Base-by-base conservation (phyloP, 37 sponge, comb jelly and placozoan species). In the Aphrocallistes beatrix region DNA sequence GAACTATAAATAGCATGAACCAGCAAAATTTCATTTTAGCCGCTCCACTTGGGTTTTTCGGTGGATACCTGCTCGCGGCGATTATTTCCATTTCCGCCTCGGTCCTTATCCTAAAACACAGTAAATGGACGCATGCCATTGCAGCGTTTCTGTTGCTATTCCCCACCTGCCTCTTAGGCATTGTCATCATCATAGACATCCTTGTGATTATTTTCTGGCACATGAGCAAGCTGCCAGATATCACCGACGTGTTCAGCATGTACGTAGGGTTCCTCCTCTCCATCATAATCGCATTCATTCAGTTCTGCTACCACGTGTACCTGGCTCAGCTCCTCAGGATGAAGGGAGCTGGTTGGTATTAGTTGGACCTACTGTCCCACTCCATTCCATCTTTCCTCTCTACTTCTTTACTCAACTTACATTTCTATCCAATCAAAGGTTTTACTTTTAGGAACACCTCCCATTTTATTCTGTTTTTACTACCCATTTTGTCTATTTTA, bases 331-430 rank as follows among this genome's bases (percentile, higher is more conserved):
- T 60, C 1, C 34, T 60, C 32, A 60, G 75, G 21, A 60, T 60
- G 75, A 60, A 60, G 75, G 75, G 75, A 3, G 75, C 75, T 6
- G 75, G 75, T 3, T 60, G 75, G 75, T 60, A 60, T 30, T 60
- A 60, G n/a, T n/a, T n/a, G n/a, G n/a, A n/a, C n/a, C n/a, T n/a
- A n/a, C n/a, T n/a, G n/a, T n/a, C n/a, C n/a, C n/a, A n/a, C n/a
- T n/a, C n/a, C n/a, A n/a, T n/a, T n/a, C n/a, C n/a, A n/a, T n/a
- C n/a, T n/a, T n/a, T n/a, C n/a, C n/a, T n/a, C n/a, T n/a, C n/a
- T n/a, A n/a, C n/a, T n/a, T n/a, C n/a, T n/a, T n/a, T n/a, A n/a
- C n/a, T n/a, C n/a, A n/a, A n/a, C n/a, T n/a, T n/a, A n/a, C n/a
- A n/a, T n/a, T n/a, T n/a, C n/a, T n/a, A n/a, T n/a, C n/a, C n/a